Evolutionary conservation across 2,113 vertebrate species (phyloP).

Genomic region (Cheirogaleus medius): DNA sequence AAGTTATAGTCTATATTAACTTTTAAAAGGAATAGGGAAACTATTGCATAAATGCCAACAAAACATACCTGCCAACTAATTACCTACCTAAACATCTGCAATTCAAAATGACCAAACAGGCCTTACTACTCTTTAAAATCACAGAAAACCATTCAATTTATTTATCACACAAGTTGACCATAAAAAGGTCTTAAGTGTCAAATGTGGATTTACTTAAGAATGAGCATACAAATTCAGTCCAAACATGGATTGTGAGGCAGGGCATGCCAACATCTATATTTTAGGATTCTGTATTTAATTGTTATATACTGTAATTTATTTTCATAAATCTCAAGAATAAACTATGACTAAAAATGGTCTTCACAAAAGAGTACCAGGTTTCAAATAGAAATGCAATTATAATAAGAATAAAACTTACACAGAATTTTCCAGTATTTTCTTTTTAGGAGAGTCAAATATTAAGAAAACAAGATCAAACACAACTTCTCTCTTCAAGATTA

Average conservation of each 20-base stretch:
- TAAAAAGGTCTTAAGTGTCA: neutral
- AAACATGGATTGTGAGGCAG: neutral
- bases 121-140: neutral
- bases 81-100: neutral
- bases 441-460: constrained; percentile 35
- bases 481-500: neutral
- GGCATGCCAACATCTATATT: neutral
- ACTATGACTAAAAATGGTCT: neutral
- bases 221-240: constrained; percentile 6
- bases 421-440: neutral
- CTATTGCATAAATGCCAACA: neutral
- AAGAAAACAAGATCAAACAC: constrained; percentile 13
- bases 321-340: neutral
- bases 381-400: constrained; percentile 32
- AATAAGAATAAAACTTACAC: constrained; percentile 23
- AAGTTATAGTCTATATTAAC: neutral
- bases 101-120: constrained; percentile 3
- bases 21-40: constrained; percentile 41
- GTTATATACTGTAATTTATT: neutral
- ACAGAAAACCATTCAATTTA: constrained; percentile 16
- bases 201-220: neutral
- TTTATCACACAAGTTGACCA: neutral
- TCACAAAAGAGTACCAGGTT: neutral
- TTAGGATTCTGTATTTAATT: constrained; percentile 18
- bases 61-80: neutral